A percentile compares a stretch with the other conserved stretches of the same genome.
Evolutionary conservation across 2,113 vertebrate genomes (phyloP).

Genomic region (Anhinga anhinga): DNA sequence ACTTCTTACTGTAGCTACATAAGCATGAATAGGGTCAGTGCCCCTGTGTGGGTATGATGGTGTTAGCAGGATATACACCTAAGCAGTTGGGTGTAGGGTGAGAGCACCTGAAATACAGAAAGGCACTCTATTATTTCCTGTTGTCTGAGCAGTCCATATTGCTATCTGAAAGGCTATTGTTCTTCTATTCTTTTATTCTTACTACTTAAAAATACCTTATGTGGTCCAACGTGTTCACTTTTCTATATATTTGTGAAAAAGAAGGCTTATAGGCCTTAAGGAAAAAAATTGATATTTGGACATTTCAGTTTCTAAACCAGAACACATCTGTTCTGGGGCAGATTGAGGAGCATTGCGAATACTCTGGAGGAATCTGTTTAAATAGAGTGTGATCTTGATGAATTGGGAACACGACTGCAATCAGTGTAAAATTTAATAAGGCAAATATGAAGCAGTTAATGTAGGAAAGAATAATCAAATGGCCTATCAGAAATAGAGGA

Average conservation of each 20-base stretch:
- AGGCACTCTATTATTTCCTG: not conserved
- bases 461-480: constrained; percentile 15
- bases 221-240: not conserved
- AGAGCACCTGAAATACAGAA: not conserved
- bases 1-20: not conserved
- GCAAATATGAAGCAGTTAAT: constrained; percentile 14
- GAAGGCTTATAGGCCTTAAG: not conserved
- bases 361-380: constrained; percentile 49
- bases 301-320: constrained; percentile 14
- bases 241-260: not conserved
- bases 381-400: constrained; percentile 46
- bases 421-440: constrained; percentile 47
- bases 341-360: not conserved
- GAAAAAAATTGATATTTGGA: not conserved
- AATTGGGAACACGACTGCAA: not conserved
- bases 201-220: not conserved
- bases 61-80: not conserved
- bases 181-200: not conserved
- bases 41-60: not conserved
- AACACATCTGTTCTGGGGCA: constrained; percentile 30
- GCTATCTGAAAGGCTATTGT: not conserved
- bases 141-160: not conserved
- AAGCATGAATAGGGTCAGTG: not conserved
- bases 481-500: not conserved
- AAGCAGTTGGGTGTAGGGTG: not conserved